Base-by-base conservation (phyloP, 2,888 invertebrate genomes). In the Volucella inanis region DNA sequence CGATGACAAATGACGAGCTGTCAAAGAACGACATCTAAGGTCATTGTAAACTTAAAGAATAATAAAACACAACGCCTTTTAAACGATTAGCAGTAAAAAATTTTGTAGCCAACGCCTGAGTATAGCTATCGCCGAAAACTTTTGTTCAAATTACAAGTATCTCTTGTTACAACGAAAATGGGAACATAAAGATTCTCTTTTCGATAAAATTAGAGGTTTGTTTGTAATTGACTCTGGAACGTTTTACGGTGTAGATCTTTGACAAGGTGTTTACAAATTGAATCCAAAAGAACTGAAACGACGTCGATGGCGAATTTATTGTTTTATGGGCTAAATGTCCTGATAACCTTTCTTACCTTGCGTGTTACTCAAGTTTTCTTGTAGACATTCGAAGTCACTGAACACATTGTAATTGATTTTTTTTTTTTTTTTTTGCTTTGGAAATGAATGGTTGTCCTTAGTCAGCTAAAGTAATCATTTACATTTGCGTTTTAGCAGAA, bases 21-120 rank as follows among this genome's bases (percentile, higher is more conserved):
- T 70, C 83, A 79, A 57, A 68, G 47, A 64, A 74, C 70, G 79
- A 83, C 74, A 79, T 72, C 70, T 79, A 78, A 83, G 83, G 83
- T 78, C 79, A 72, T 54, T 72, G 50, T 38, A 12, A 75, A 15
- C 50, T 22, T 12, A 64, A 59, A 68, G 49, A 39, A 49, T 47
- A 67, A 57, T 31, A 38, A 57, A 31, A 6, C 31, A 31, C 31
- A 31, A 31, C 31, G 31, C 22, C 31, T 45, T 45, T 22, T 31
- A 45, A 61, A 47, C 61, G 61, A 45, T 61, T 22, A 61, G 31
- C 61, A 61, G 47, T 61, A 61, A 61, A n/a, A 45, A 57, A 61
- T 10, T 41, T 43, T 59, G 39, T 39, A 39, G 55, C 15, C 57
- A 6, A 31, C 6, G 31, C 31, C 31, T 31, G 6, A 31, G 31